phyloP scores from a whole-genome alignment of 1,140 invertebrate species.

The Zaprionus taronus region DNA sequence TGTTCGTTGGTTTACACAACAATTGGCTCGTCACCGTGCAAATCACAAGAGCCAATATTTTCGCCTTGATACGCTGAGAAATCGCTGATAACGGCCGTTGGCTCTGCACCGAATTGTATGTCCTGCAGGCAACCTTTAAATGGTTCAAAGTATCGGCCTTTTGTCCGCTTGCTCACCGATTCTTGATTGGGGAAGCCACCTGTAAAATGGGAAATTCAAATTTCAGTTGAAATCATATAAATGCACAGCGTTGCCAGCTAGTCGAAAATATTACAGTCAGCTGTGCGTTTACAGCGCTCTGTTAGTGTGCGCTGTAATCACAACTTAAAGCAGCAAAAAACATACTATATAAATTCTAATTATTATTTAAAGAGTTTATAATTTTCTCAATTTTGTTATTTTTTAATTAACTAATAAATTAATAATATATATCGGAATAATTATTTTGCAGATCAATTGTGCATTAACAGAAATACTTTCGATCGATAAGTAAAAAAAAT shows the following conservation, averaged over 20 bases:
- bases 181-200: conserved; percentile 85
- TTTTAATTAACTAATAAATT: neutral
- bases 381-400: neutral
- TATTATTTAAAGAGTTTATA: neutral
- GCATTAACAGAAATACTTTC: conserved; percentile 2
- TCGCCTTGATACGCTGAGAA: conserved; percentile 86
- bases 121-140: conserved; percentile 85
- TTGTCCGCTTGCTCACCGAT: conserved; percentile 78
- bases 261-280: neutral
- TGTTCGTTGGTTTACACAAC: conserved; percentile 63
- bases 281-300: conserved; percentile 12
- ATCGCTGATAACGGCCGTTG: conserved; percentile 82
- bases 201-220: conserved; percentile 47
- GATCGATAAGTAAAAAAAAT: conserved; percentile 12
- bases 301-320: neutral
- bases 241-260: conserved; percentile 13
- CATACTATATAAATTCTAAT: neutral
- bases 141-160: conserved; percentile 81
- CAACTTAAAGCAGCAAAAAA: neutral
- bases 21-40: conserved; percentile 81
- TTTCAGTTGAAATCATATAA: conserved; percentile 6
- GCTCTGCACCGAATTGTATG: conserved; percentile 78
- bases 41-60: conserved; percentile 86
- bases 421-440: neutral
- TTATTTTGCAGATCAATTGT: neutral